Evolutionary conservation across 2,888 invertebrate species (phyloP).

Genomic region (Caenorhabditis sp.): DNA sequence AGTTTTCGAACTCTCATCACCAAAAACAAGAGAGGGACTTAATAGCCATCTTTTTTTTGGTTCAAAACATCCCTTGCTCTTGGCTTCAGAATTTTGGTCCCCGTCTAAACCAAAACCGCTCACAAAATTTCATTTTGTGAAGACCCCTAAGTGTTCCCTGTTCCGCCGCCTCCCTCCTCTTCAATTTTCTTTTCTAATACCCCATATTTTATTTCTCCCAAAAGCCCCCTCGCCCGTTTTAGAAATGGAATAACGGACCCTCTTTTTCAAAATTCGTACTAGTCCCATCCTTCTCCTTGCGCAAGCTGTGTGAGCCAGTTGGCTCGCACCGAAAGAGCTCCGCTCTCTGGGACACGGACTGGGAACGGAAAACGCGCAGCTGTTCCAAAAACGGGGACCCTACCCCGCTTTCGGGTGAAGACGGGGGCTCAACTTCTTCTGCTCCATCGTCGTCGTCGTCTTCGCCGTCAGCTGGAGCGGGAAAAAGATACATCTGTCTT

Average conservation of each 20-base stretch:
- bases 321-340: conserved; percentile 5
- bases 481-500: conserved; percentile 34
- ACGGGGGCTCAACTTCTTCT: conserved; percentile 22
- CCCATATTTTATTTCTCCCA: conserved; percentile 8
- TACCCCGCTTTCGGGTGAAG: too few relatives aligned
- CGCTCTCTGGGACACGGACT: neutral
- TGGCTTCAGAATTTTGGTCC: too few relatives aligned
- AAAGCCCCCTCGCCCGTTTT: neutral
- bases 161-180: neutral
- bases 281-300: conserved; percentile 13
- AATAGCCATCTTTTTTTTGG: too few relatives aligned
- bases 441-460: neutral
- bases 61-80: too few relatives aligned
- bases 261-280: conserved; percentile 27
- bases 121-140: neutral
- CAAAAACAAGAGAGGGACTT: too few relatives aligned
- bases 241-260: neutral
- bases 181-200: neutral
- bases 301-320: conserved; percentile 36
- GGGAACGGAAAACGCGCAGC: conserved; percentile 21
- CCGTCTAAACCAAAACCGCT: neutral
- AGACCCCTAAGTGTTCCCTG: neutral
- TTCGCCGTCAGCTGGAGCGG: neutral
- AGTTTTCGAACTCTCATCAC: too few relatives aligned
- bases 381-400: conserved; percentile 5